phyloP scores from a whole-genome alignment of 2,113 vertebrate genomes.

The Calidris pygmaea region DNA sequence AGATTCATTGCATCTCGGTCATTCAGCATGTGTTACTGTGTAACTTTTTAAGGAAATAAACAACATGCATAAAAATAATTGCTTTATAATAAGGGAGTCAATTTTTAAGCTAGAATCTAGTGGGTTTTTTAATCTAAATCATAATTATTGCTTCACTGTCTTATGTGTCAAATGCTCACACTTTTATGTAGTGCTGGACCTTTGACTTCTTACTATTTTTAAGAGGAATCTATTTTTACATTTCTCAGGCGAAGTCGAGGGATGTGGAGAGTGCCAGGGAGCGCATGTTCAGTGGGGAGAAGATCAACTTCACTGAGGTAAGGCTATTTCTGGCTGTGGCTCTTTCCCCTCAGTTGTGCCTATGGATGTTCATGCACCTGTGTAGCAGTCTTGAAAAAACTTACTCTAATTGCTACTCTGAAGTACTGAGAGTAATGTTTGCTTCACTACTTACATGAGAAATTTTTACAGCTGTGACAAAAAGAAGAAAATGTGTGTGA shows the following conservation, averaged over 20 bases:
- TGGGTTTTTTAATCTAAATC: neutral
- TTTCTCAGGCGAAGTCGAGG: slow-evolving; percentile 87
- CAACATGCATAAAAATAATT: neutral
- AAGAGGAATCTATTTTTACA: slow-evolving; percentile 14
- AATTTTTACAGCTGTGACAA: neutral
- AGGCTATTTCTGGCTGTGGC: neutral
- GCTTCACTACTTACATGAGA: neutral
- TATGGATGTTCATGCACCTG: neutral
- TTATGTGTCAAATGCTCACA: neutral
- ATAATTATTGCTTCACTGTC: neutral
- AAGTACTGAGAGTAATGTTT: neutral
- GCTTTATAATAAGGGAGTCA: neutral
- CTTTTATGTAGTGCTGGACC: neutral
- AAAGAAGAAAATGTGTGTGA: neutral
- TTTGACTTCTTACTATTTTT: neutral
- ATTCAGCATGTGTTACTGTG: neutral
- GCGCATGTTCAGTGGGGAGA: slow-evolving; percentile 90
- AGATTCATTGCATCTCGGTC: neutral
- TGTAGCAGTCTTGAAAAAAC: neutral
- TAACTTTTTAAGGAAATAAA: neutral
- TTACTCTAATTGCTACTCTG: neutral
- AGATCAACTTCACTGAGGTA: slow-evolving; percentile 99
- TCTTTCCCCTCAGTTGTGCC: neutral
- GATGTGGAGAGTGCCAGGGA: slow-evolving; percentile 88
- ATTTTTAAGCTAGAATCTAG: neutral